phyloP scores from a whole-genome alignment of 1,140 invertebrate species.

The Episyrphus balteatus region DNA sequence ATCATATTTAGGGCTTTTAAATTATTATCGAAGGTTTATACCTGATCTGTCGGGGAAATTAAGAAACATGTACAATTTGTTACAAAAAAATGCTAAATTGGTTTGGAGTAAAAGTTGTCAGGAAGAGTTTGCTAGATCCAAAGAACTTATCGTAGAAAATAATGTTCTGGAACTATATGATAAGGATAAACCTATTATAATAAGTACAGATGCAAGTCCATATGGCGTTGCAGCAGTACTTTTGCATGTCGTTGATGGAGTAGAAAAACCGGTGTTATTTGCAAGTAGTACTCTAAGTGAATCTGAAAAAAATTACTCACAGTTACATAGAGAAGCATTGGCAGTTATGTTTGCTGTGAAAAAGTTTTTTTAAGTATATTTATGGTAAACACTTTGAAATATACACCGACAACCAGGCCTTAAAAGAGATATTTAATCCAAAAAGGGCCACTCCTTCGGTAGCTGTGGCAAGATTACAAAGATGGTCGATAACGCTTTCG shows the following conservation, averaged over 20 bases:
- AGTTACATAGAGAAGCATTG: no score
- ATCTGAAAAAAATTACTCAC: constrained; percentile 35
- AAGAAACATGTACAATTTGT: constrained; percentile 17
- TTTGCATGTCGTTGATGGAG: constrained; percentile 14
- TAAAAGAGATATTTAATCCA: constrained; percentile 19
- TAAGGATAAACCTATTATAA: constrained; percentile 6
- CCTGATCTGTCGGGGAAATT: constrained; percentile 14
- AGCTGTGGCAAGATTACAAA: constrained; percentile 9
- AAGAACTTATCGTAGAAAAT: constrained; percentile 5
- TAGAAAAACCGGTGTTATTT: constrained; percentile 33
- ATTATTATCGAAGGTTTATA: constrained; percentile 30
- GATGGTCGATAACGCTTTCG: constrained; percentile 16
- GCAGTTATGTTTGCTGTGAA: constrained; percentile 34
- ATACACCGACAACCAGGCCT: constrained; percentile 32
- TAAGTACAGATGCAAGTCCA: constrained; percentile 10
- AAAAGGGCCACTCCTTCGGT: constrained; percentile 12
- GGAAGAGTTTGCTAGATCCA: constrained; percentile 9
- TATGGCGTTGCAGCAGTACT: constrained; percentile 16
- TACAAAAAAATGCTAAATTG: constrained; percentile 9
- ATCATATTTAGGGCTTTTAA: constrained; percentile 27
- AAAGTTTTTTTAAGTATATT: constrained; percentile 30
- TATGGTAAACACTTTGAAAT: constrained; percentile 19
- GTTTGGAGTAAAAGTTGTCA: constrained; percentile 8
- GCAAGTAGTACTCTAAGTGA: constrained; percentile 29
- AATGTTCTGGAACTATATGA: constrained; percentile 18